Evolutionary conservation across 2,113 vertebrate species (phyloP).

Genomic region (Procapra przewalskii): DNA sequence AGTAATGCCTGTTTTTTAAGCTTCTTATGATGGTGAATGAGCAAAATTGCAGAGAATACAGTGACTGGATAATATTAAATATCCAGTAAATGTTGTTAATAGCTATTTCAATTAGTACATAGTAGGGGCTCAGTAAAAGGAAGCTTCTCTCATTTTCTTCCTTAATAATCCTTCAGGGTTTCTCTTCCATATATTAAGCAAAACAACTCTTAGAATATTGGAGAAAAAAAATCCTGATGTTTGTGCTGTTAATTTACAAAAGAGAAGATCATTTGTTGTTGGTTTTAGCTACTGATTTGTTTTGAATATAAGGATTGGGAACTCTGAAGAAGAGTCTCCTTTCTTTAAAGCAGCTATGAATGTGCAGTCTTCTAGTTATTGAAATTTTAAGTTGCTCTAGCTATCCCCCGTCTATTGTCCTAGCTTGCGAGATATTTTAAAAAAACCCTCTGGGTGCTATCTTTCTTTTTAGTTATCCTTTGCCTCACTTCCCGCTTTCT

Average conservation of each 20-base stretch:
- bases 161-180: not conserved
- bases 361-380: not conserved
- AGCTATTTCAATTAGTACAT: not conserved
- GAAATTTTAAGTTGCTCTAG: not conserved
- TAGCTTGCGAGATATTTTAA: not conserved
- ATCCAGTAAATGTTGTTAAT: not conserved
- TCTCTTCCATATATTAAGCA: not conserved
- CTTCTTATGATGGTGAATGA: not conserved
- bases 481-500: not conserved
- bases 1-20: not conserved
- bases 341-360: not conserved
- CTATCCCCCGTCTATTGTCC: not conserved
- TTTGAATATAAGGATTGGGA: not conserved
- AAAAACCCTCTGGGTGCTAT: slow-evolving; percentile 15
- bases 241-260: not conserved
- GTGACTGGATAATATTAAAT: not conserved
- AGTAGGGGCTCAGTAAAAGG: not conserved
- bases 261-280: not conserved
- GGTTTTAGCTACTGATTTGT: not conserved
- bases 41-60: not conserved
- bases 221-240: not conserved
- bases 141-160: not conserved
- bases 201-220: not conserved
- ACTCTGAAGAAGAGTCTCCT: not conserved
- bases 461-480: not conserved